Evolutionary conservation across 1,140 invertebrate species (phyloP), one percentile per base, ranked within the genome.

Genomic region (Phymastichus coffea): DNA sequence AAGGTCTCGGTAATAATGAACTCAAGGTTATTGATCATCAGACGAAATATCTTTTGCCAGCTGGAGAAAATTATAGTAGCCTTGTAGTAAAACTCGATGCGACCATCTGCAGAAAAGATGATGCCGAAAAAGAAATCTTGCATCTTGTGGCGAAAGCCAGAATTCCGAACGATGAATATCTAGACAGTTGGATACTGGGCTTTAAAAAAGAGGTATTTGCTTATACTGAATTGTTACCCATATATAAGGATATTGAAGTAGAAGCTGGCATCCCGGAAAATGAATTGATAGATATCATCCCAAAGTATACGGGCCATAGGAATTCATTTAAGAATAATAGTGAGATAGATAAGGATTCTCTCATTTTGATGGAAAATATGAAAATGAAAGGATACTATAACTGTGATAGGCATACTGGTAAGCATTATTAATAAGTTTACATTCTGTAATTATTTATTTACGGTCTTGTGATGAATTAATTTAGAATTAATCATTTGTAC

Each of bases 61-160:
- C 80, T 0, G 83, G 83, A 1, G 83, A 85, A 59, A 84, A 85
- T 71, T 85, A 84, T 63, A 82, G 80, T 12, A 84, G 83, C 66
- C 61, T 77, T 3, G 83, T 85, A 63, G 53, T 83, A 3, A 69
- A 69, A 2, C 69, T 85, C 6, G 59, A 76, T 19, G 67, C 72
- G 0, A 62, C 61, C 20, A 55, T 75, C 14, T 63, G 41, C 10
- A 20, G 22, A 52, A 64, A 2, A 33, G 48, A 1, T 52, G 20
- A 69, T 35, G 41, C 65, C 12, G 61, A 72, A 37, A 47, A 67
- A n/a, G 7, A 40, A 15, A 40, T 4, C 4, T 44, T 78, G 26
- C 35, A 72, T 33, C 28, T 76, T 1, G 70, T 82, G 6, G 77
- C 71, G 6, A 82, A 82, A 57, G 15, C 9, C 10, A 7, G 4